Base-by-base conservation (phyloP, 2,797 vertebrate genomes). In the Uromys caudimaculatus region DNA sequence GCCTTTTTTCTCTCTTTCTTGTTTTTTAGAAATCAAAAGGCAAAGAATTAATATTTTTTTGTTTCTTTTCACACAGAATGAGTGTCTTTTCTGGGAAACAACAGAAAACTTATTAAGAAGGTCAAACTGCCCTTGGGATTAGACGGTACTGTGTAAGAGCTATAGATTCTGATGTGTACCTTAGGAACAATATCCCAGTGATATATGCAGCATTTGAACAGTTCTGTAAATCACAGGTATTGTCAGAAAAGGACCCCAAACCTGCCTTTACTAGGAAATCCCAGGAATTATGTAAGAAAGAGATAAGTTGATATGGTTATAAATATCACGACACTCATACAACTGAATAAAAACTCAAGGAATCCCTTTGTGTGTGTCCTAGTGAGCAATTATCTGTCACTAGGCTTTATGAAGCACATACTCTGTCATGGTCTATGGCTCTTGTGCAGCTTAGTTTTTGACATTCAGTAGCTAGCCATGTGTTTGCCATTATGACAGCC, bases 101-200 rank as follows among this genome's bases (percentile, higher is more conserved):
- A 83, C 38, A 87, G 54, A 84, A 93, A 95, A 82, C 24, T 14
- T 81, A 83, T 75, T 83, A 93, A 93, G 75, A 95, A 93, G 60
- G 19, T 79, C 41, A 84, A 38, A 85, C 2, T 94, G 38, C 38
- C 19, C 23, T 89, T 84, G 90, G 75, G 44, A 82, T 91, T 29
- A 79, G 29, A 64, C 0, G 50, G 10, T 19, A 24, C 16, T 44
- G 3, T 83, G 76, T 54, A 87, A 62, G 64, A 89, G 77, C 3
- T 54, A 11, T 7, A 67, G 32, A 44, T 60, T 75, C 38, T 90
- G 35, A 76, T 90, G 14, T 17, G 13, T 62, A 60, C 71, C 47
- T 21, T 41, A 60, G 44, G 38, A 56, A 86, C 75, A 35, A 58
- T 32, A 32, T 29, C 32, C 13, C 8, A 60, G 56, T 38, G 24